Evolutionary conservation across 2,888 invertebrate genomes (phyloP), one percentile per base, ranked within the genome.

Genomic region (Tenodera sinensis): DNA sequence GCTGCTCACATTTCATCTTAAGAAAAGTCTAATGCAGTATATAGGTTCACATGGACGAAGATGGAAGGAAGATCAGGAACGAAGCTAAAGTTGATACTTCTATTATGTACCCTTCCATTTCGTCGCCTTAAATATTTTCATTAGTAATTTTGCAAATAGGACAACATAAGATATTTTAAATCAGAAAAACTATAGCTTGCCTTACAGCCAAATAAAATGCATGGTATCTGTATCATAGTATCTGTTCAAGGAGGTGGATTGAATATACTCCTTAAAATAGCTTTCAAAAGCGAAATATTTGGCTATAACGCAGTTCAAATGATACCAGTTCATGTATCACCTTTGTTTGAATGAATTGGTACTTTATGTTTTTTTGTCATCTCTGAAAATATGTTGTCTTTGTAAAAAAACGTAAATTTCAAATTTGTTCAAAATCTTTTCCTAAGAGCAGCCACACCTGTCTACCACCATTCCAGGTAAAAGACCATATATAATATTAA

Each of bases 401-500:
- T 71, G 2, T 71, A 71, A 20, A 71, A 71, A 71, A 25, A 20
- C 42, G 42, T 3, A 42, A 42, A 42, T 42, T 6, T 42, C 42
- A 9, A 42, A 12, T 42, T 42, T 42, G 12, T 42, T 6, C 42
- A 42, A 42, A 28, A 28, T 84, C 7, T 25, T 84, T 30, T 81
- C 83, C 87, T 90, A 90, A 94, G 97, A 97, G 93, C 98, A 99
- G 88, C 98, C 98, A 93, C 98, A 99, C 92, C 96, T 95, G 91
- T 98, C 98, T 83, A 98, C 98, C 89, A 98, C 97, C 98, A 99
- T 99, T 34, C 98, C 98, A 9, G 98, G 98, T 91, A 99, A 95
- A 90, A 96, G 96, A 91, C 97, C 97, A 93, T 96, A 96, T 92
- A 98, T 97, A 92, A 99, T 96, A 93, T 97, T 98, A 91, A 96